Base-by-base conservation (phyloP, 2,113 vertebrate genomes). In the Oceanodroma tethys region DNA sequence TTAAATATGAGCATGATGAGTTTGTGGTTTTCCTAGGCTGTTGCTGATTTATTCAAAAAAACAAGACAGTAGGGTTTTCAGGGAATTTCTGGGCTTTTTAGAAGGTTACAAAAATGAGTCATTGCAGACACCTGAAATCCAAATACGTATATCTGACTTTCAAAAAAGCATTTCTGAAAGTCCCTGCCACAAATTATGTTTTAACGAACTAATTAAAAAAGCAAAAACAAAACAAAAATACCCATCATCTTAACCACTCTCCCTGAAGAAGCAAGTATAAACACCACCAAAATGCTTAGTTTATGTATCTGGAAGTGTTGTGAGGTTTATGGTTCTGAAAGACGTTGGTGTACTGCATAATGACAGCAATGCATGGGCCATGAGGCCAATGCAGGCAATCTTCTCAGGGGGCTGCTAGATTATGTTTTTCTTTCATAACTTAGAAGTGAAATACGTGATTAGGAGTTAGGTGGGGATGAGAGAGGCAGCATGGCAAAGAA, bases 11-110 rank as follows among this genome's bases (percentile, higher is more conserved):
- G 29, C 5, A 34, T 92, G 50, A 43, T 74, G 75, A 78, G 40
- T 47, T 42, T 93, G 82, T 93, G 80, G 62, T 93, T 95, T 86
- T 92, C 58, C 71, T 93, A 62, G 23, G 29, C 71, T 91, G 40
- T 38, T 90, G 42, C 15, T 82, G 26, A 66, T 92, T 73, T 93
- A 76, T 68, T 91, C 1, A 47, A 67, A 81, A 20, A 45, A 56
- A 2, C 7, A 75, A 76, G 6, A 75, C 27, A n/a, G 36, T 56
- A 43, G 34, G 14, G 22, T 66, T 96, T 94, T 73, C 42, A 70
- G 42, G 34, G 38, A 86, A 53, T 66, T 83, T 88, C 45, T 79
- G 21, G 20, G 4, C 16, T 76, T 95, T 97, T 60, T 5, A 36
- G 32, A 27, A 78, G 13, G 22, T 59, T 94, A 56, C 3, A 73